Evolutionary conservation across 2,888 invertebrate species (phyloP), one percentile per base, ranked within the genome.

Genomic region (Helicoverpa assulta): DNA sequence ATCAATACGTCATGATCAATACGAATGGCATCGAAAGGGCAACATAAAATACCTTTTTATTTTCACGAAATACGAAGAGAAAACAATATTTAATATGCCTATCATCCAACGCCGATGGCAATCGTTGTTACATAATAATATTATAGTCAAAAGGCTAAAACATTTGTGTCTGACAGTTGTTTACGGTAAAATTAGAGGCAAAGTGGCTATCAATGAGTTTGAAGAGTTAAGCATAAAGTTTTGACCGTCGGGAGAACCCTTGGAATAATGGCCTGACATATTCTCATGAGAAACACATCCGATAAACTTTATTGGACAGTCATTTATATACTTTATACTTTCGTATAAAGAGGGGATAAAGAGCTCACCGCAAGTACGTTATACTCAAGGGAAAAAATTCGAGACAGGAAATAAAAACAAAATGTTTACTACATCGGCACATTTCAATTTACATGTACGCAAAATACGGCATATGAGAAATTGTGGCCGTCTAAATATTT

Each of bases 191-290:
- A 81, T 80, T 81, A 81, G 61, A 73, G 79, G 80, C 64, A 84
- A 84, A 83, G 80, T 84, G 84, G 72, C 84, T 81, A 88, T 89
- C 89, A 88, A 90, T 91, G 88, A 88, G 86, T 90, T 90, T 89
- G 86, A 88, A 89, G 86, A 90, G 89, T 87, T 87, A 87, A 88
- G 85, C 83, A 83, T 84, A 83, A 90, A 92, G 88, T 91, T 91
- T 83, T 71, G 84, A 83, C 90, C 88, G 81, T 67, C 74, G 91
- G 90, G 91, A 89, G 76, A 87, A 88, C 89, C 90, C 85, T 84
- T 78, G 77, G 83, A 86, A 86, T 88, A 89, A 85, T 86, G 83
- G 86, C 87, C 86, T 87, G 83, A 86, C 88, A 86, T 85, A 83
- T 86, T 80, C 90, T 85, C 87, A 55, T 67, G 88, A 85, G 89